phyloP scores from a whole-genome alignment of 2,888 invertebrate genomes.

The Tubulanus polymorphus region DNA sequence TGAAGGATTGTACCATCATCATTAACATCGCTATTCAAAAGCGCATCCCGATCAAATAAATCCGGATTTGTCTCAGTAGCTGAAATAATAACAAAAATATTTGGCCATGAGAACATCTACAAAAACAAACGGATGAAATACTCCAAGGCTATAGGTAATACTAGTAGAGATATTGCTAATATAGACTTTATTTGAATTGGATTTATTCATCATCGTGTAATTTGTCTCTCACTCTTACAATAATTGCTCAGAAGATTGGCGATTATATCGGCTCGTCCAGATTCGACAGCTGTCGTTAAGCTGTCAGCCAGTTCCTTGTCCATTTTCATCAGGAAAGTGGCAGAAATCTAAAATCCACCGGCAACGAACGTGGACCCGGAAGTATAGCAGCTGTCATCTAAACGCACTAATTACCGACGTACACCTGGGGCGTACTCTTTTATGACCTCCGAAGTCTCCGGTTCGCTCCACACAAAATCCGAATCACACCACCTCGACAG shows the following conservation, averaged over 20 bases:
- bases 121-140: background rate
- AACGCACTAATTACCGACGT: no score
- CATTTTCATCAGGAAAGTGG: no score
- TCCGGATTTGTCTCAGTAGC: constrained; percentile 19
- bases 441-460: no score
- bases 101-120: background rate
- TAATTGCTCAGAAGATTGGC: constrained; percentile 59
- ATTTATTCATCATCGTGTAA: no score
- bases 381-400: no score
- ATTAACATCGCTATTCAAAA: constrained; percentile 54
- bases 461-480: no score
- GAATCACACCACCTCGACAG: no score
- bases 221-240: constrained; percentile 56
- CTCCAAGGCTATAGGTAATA: background rate
- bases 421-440: no score
- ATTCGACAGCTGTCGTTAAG: constrained; percentile 58
- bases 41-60: constrained; percentile 23
- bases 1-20: constrained; percentile 60
- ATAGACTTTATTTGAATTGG: no score
- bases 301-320: constrained; percentile 27
- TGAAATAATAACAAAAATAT: constrained; percentile 8
- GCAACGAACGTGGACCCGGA: no score
- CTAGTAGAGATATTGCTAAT: no score
- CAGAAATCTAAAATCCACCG: no score
- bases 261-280: constrained; percentile 61